phyloP scores from a whole-genome alignment of 2,888 invertebrate species.

The Gandaritis pyraliata region DNA sequence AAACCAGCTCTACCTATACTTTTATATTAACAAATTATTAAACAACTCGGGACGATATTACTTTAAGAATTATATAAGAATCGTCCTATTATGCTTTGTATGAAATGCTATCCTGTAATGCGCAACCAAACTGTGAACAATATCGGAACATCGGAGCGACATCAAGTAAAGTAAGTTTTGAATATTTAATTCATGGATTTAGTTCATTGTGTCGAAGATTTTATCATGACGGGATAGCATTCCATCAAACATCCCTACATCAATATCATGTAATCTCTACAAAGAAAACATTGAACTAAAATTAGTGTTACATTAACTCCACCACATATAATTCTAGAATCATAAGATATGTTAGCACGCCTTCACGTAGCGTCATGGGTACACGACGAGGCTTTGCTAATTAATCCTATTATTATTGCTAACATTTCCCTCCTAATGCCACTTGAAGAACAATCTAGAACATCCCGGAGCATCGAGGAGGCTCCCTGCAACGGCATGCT shows the following conservation, averaged over 20 bases:
- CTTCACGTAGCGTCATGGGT: conserved; percentile 42
- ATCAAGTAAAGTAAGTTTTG: conserved; percentile 8
- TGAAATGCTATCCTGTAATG: conserved; percentile 63
- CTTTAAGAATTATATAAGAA: conserved; percentile 84
- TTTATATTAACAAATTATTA: conserved; percentile 79
- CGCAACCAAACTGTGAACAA: conserved; percentile 39
- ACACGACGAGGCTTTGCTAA: conserved; percentile 61
- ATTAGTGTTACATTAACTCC: conserved; percentile 71
- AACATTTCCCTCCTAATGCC: conserved; percentile 64
- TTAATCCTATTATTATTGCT: conserved; percentile 74
- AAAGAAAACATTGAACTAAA: conserved; percentile 81
- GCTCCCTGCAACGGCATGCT: conserved; percentile 36
- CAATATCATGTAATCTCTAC: conserved; percentile 78
- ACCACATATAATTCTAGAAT: conserved; percentile 65
- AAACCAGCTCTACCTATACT: conserved; percentile 71
- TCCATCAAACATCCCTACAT: conserved; percentile 69
- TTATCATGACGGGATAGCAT: conserved; percentile 61
- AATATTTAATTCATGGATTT: conserved; percentile 20
- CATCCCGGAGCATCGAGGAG: conserved; percentile 39
- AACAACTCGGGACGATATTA: conserved; percentile 82
- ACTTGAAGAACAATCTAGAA: conserved; percentile 51
- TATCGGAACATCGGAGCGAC: neutral
- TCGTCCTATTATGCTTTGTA: conserved; percentile 71
- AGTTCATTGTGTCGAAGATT: conserved; percentile 11
- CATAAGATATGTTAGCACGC: conserved; percentile 79